phyloP scores from a whole-genome alignment of 2,888 invertebrate species.

The Tanytarsus gracilentus region DNA sequence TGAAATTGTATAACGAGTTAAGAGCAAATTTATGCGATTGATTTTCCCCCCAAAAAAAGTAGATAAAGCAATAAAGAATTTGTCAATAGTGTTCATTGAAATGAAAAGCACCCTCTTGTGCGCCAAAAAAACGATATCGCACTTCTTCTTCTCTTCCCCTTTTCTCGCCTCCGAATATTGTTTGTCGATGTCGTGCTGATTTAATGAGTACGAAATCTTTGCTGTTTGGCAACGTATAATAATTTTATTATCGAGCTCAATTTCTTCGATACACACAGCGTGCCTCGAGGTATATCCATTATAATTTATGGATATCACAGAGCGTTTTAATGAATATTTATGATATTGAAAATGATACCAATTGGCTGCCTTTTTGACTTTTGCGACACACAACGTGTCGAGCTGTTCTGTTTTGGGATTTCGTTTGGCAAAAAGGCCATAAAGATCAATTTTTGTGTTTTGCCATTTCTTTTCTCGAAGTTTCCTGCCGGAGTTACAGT shows the following conservation, averaged over 20 bases:
- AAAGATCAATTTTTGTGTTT: no score
- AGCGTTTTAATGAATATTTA: constrained; percentile 21
- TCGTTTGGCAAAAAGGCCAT: no score
- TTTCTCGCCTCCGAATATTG: not conserved
- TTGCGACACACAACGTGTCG: no score
- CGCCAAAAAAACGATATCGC: no score
- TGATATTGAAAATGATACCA: constrained; percentile 8
- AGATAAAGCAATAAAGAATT: not conserved
- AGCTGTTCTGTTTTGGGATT: no score
- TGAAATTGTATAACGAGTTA: not conserved
- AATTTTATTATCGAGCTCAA: constrained; percentile 5
- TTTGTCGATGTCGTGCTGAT: not conserved
- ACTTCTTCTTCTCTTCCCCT: no score
- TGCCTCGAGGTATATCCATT: not conserved
- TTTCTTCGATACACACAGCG: no score
- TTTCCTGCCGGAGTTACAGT: no score
- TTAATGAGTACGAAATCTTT: constrained; percentile 20
- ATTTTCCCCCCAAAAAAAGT: no score
- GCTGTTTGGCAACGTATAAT: not conserved
- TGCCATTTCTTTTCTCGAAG: no score
- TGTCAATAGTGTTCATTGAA: not conserved
- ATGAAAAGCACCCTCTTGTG: not conserved
- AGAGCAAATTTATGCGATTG: not conserved
- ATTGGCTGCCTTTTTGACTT: not conserved
- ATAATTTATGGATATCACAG: not conserved